These are phyloP conservation scores for Pterostichus madidus DNA, from an alignment of 2,888 invertebrate species.

Conservation along the genomic window DNA sequence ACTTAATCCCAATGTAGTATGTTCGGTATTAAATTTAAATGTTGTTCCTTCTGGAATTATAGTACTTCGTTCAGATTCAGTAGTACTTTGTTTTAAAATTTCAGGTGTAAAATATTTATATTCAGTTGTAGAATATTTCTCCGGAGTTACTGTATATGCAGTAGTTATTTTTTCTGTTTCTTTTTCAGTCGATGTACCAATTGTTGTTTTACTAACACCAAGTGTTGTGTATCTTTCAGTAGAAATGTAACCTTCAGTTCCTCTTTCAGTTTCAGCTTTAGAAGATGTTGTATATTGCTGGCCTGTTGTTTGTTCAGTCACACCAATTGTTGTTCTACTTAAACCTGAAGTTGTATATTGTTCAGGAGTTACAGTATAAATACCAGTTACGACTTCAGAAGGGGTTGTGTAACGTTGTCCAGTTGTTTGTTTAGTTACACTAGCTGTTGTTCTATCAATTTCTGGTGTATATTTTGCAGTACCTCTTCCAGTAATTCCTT, in stretches of 20 bases:
- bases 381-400: slow-evolving; percentile 1
- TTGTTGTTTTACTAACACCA: slow-evolving; percentile 61
- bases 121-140: slow-evolving; percentile 1
- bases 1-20: slow-evolving; percentile 7
- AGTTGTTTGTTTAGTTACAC: slow-evolving; percentile 55
- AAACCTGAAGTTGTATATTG: slow-evolving; percentile 22
- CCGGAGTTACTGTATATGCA: slow-evolving; percentile 38
- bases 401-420: not conserved
- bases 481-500: not conserved
- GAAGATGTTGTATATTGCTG: slow-evolving; percentile 70
- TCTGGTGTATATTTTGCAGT: slow-evolving; percentile 70
- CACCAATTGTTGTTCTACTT: slow-evolving; percentile 19
- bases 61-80: not conserved
- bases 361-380: slow-evolving; percentile 38
- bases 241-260: slow-evolving; percentile 61
- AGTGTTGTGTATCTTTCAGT: slow-evolving; percentile 13
- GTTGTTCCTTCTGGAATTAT: slow-evolving; percentile 1
- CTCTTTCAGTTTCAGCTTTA: not conserved
- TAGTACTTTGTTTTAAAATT: slow-evolving; percentile 9
- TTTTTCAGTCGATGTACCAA: slow-evolving; percentile 56
- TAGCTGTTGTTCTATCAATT: too few relatives aligned
- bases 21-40: not conserved
- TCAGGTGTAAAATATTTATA: slow-evolving; percentile 70
- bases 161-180: slow-evolving; percentile 52
- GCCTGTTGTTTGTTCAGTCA: slow-evolving; percentile 48